phyloP scores from a whole-genome alignment of 1,140 invertebrate genomes.

The Drosophila orosa region DNA sequence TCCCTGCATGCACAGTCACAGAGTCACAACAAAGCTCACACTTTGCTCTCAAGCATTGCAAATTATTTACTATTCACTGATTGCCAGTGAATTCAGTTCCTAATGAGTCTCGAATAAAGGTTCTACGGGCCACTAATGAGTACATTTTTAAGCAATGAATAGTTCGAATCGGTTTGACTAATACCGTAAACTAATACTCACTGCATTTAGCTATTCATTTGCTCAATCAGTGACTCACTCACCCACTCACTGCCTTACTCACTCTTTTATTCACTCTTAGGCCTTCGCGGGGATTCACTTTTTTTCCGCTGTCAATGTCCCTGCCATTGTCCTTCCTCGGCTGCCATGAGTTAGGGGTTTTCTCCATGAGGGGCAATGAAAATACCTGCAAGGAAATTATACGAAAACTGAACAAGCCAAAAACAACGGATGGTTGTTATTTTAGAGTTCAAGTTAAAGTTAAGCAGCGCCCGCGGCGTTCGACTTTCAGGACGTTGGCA shows the following conservation, averaged over 20 bases:
- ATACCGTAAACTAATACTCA: not conserved
- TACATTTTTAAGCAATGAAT: not conserved
- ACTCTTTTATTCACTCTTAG: slow-evolving; percentile 14
- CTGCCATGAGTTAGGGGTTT: slow-evolving; percentile 11
- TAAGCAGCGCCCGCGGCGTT: slow-evolving; percentile 71
- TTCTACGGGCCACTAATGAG: not conserved
- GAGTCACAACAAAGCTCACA: not conserved
- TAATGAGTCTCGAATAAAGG: not conserved
- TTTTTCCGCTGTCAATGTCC: slow-evolving; percentile 56
- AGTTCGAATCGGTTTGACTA: no score
- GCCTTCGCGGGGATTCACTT: no score
- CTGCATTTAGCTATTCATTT: no score
- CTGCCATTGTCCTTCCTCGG: slow-evolving; percentile 39
- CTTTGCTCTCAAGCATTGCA: not conserved
- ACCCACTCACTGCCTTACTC: slow-evolving; percentile 21
- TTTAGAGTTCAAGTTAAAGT: slow-evolving; percentile 83
- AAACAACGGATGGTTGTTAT: slow-evolving; percentile 74
- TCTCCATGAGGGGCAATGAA: slow-evolving; percentile 74
- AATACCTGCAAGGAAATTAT: slow-evolving; percentile 80
- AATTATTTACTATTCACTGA: slow-evolving; percentile 15
- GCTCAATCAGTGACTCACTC: no score
- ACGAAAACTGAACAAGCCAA: slow-evolving; percentile 80
- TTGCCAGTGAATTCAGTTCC: not conserved
- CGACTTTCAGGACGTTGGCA: slow-evolving; percentile 40
- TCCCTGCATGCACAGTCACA: not conserved